Evolutionary conservation across 1,140 invertebrate species (phyloP).

Genomic region (Danaus plexippus): DNA sequence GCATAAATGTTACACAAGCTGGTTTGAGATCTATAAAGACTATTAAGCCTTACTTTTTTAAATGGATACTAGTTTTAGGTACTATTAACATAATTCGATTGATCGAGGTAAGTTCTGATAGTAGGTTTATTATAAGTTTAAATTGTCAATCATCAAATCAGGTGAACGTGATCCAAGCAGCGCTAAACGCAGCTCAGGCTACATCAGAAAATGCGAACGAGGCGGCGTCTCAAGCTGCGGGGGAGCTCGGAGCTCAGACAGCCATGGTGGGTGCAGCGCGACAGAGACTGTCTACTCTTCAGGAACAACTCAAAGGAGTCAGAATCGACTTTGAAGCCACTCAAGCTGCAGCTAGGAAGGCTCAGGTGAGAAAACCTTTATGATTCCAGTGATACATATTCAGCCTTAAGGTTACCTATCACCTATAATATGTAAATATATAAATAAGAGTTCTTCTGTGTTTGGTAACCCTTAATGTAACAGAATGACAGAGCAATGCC

Average conservation of each 20-base stretch:
- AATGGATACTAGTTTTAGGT: too few relatives aligned
- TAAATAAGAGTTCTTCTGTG: too few relatives aligned
- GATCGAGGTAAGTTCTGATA: too few relatives aligned
- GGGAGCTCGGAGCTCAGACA: slow-evolving; percentile 79
- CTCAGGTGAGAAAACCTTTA: slow-evolving; percentile 47
- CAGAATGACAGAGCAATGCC: too few relatives aligned
- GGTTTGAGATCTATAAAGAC: too few relatives aligned
- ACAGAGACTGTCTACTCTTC: slow-evolving; percentile 73
- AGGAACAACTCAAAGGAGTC: slow-evolving; percentile 76
- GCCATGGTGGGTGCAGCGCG: slow-evolving; percentile 80
- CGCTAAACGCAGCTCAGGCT: slow-evolving; percentile 78
- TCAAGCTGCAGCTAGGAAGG: slow-evolving; percentile 76
- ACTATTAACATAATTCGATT: too few relatives aligned
- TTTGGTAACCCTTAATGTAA: too few relatives aligned
- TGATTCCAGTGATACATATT: too few relatives aligned
- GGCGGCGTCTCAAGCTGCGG: slow-evolving; percentile 77
- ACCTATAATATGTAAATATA: too few relatives aligned
- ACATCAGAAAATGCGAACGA: slow-evolving; percentile 77
- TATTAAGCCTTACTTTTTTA: too few relatives aligned
- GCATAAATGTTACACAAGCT: not conserved
- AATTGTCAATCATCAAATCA: slow-evolving; percentile 18
- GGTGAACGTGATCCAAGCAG: slow-evolving; percentile 77
- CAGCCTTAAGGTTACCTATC: too few relatives aligned
- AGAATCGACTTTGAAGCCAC: slow-evolving; percentile 80
- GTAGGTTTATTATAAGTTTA: too few relatives aligned